Conservation (phyloP, 2,797 vertebrate species). For the Salmo trutta region DNA sequence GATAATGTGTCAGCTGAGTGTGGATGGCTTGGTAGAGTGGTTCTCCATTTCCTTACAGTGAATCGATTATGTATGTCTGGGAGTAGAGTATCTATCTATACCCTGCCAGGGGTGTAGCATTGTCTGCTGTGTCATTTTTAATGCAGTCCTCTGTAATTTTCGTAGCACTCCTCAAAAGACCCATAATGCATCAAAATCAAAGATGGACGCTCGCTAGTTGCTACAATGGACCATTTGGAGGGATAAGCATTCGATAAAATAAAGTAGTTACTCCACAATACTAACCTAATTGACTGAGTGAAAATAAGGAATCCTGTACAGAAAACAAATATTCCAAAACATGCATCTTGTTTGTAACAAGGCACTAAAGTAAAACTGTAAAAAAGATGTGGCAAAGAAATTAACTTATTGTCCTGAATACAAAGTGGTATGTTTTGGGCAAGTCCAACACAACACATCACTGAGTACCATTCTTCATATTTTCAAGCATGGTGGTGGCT, state of each 20-base stretch:
- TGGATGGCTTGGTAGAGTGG: background rate
- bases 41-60: background rate
- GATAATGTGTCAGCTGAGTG: background rate
- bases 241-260: slow-evolving; percentile 10
- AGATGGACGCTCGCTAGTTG: background rate
- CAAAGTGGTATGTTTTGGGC: too few species aligned
- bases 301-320: too few species aligned
- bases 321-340: too few species aligned
- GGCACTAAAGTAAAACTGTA: too few species aligned
- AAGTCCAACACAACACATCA: too few species aligned
- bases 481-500: too few species aligned
- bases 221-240: background rate
- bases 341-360: too few species aligned
- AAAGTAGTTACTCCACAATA: slow-evolving; percentile 4
- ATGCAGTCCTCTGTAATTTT: slow-evolving; percentile 6
- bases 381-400: too few species aligned
- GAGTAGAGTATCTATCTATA: background rate
- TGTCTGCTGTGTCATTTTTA: slow-evolving; percentile 2
- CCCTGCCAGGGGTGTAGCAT: slow-evolving; percentile 11
- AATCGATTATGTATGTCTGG: background rate
- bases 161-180: slow-evolving; percentile 21
- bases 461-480: too few species aligned
- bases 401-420: too few species aligned
- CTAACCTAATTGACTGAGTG: too few species aligned
- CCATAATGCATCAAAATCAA: slow-evolving; percentile 21